Conservation (phyloP, 1,140 invertebrate species). For the Teleogryllus occipitalis region DNA sequence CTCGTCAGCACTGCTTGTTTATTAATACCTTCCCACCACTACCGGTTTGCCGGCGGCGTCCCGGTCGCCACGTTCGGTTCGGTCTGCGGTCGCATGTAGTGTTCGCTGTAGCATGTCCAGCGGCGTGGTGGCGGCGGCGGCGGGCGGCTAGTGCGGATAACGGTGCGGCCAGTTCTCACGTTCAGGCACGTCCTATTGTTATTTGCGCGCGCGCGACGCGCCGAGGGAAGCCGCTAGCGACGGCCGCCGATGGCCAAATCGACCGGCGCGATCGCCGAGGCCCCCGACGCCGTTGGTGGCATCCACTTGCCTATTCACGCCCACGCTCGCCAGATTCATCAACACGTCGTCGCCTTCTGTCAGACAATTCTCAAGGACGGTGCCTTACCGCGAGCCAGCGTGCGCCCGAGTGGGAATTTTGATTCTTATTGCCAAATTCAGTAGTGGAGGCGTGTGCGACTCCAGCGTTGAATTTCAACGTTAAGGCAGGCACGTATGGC, state of each 20-base stretch:
- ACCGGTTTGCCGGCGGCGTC: too few species aligned
- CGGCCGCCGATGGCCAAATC: too few species aligned
- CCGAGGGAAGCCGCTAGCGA: neutral
- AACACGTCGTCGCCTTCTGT: neutral
- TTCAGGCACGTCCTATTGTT: neutral
- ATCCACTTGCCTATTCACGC: neutral
- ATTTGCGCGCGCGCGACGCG: neutral
- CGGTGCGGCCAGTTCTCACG: neutral
- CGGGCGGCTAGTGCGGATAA: neutral
- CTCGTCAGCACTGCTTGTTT: too few species aligned
- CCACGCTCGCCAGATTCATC: constrained; percentile 2
- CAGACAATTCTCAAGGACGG: neutral
- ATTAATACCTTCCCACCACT: too few species aligned
- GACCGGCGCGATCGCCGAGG: neutral
- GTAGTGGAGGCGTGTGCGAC: neutral
- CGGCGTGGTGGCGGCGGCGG: too few species aligned
- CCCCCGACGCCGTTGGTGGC: neutral
- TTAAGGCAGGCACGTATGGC: neutral
- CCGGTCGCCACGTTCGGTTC: neutral
- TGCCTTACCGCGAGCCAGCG: neutral
- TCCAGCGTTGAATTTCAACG: neutral
- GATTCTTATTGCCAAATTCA: neutral
- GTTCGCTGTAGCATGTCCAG: neutral
- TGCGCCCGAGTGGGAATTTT: neutral
- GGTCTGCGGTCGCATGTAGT: neutral